Evolutionary conservation across 1,140 invertebrate species (phyloP).

Genomic region (Brachionus calyciflorus): DNA sequence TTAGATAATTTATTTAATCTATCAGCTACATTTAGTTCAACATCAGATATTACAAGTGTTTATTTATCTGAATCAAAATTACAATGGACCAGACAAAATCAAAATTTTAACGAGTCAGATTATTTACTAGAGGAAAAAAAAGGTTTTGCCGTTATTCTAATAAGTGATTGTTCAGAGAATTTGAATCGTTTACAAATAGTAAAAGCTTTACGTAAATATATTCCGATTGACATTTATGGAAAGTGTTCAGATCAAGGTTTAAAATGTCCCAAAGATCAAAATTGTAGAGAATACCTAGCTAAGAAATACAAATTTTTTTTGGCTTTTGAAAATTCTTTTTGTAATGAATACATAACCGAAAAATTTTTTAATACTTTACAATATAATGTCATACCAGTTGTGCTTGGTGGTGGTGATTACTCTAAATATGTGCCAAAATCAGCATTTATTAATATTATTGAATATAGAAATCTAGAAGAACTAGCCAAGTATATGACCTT

Average conservation of each 20-base stretch:
- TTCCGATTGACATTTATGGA: constrained; percentile 56
- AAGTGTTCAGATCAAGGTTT: constrained; percentile 49
- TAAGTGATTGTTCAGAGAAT: constrained; percentile 47
- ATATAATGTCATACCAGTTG: constrained; percentile 21
- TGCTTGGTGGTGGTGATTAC: constrained; percentile 28
- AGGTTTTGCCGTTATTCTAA: constrained; percentile 26
- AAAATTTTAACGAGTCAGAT: neutral
- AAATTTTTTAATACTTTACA: constrained; percentile 48
- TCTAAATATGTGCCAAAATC: neutral
- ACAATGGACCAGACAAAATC: constrained; percentile 5
- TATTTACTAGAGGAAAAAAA: neutral
- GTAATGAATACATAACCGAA: constrained; percentile 40
- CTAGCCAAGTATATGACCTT: constrained; percentile 48
- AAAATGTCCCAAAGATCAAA: neutral
- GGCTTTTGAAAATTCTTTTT: constrained; percentile 31
- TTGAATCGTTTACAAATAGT: constrained; percentile 48
- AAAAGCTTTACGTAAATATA: constrained; percentile 46
- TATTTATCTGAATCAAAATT: neutral
- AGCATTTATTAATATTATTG: constrained; percentile 44
- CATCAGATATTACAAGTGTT: constrained; percentile 49
- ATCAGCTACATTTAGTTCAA: constrained; percentile 51
- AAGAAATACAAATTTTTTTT: constrained; percentile 36
- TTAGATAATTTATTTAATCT: constrained; percentile 51
- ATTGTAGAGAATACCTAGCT: constrained; percentile 18
- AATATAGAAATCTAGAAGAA: constrained; percentile 47